Percentiles rank a stretch among this genome's conserved stretches.
Conservation (phyloP, 2,797 vertebrate species). For the Dipus sagitta region DNA sequence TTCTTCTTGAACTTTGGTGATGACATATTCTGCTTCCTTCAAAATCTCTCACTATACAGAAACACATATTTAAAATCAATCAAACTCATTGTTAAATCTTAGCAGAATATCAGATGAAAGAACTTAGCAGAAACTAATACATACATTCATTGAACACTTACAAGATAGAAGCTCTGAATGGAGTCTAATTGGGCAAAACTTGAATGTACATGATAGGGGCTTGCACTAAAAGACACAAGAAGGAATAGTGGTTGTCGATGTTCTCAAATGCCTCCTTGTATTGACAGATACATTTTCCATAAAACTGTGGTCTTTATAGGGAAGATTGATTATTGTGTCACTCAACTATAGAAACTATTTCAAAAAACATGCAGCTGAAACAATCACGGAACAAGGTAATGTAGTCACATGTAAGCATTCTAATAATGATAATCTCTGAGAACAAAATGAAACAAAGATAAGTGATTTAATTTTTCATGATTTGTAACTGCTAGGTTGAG, state of each 20-base stretch:
- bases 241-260: not conserved
- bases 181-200: not conserved
- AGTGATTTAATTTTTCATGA: slow-evolving; percentile 21
- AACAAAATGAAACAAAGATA: slow-evolving; percentile 13
- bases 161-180: not conserved
- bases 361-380: not conserved
- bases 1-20: slow-evolving; percentile 18
- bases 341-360: not conserved
- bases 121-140: not conserved
- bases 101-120: not conserved
- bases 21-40: not conserved
- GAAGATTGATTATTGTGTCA: not conserved
- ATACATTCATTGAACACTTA: not conserved
- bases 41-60: not conserved
- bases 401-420: not conserved
- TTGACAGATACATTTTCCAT: not conserved
- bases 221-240: not conserved
- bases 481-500: not conserved
- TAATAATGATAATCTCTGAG: slow-evolving; percentile 28
- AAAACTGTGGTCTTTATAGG: not conserved
- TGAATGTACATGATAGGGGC: not conserved
- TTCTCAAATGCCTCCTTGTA: not conserved
- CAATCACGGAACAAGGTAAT: not conserved
- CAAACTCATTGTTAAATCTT: not conserved
- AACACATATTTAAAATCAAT: not conserved